Evolutionary conservation across 1,140 invertebrate genomes (phyloP), one percentile per base, ranked within the genome.

Genomic region (Drosophila pseudoananassae): DNA sequence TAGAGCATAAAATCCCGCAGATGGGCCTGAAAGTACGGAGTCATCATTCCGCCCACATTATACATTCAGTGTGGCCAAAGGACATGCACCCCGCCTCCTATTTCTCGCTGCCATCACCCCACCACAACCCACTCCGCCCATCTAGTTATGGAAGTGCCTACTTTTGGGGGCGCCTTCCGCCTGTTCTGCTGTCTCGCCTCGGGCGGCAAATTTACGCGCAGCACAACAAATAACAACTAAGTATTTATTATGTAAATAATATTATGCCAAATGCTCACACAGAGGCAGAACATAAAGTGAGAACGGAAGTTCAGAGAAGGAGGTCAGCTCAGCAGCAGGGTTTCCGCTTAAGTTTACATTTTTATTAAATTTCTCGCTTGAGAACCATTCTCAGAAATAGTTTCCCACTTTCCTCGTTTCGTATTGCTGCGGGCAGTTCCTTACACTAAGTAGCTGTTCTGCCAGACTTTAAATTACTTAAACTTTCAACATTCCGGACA

Each of bases 231-330:
- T 81, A 87, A 84, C 63, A 64, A 79, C 77, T 68, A 87, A 84
- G 77, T 81, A 84, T 84, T 87, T 84, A 84, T 87, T 84, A 84
- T 87, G 81, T 63, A 84, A 87, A 87, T 84, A 84, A 87, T 84
- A 72, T 87, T 77, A 84, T 74, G 54, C 73, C 72, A 60, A 84
- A 74, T 77, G 69, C 63, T 38, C 57, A 55, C 58, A 75, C 70
- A 63, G 45, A 61, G 15, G 5, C 17, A 49, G 9, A 38, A 40
- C 40, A 59, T 56, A 52, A 45, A 38, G 33, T 29, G 27, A 36
- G 29, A 50, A 14, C 33, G 33, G 33, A 36, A 36, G 36, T 8
- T 45, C 20, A 15, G 14, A 10, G 14, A 10, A 27, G 20, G 14
- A 25, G n/a, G 51, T 36, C 5, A 14, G 10, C 38, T 38, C 29